Percentiles rank a stretch among this genome's conserved stretches.
These are phyloP conservation scores for Caenorhabditis sp. DNA, from an alignment of 2,888 invertebrate genomes.

Conservation along the genomic window DNA sequence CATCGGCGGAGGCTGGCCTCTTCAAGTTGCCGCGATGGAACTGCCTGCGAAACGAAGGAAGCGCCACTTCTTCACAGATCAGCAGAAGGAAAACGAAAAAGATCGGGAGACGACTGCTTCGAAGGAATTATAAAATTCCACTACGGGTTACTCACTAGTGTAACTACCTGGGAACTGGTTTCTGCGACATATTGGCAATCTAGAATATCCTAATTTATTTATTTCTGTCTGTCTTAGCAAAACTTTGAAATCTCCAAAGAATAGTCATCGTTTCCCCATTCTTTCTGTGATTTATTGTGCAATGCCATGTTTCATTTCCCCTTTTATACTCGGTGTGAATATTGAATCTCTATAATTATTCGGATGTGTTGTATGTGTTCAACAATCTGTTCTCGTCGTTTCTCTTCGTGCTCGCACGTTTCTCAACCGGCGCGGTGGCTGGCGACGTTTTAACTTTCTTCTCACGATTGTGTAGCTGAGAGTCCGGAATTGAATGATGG, in stretches of 20 bases:
- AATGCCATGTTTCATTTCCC: constrained; percentile 8
- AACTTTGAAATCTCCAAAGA: neutral
- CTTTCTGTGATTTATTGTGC: constrained; percentile 9
- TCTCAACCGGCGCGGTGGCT: neutral
- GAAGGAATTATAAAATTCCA: constrained; percentile 6
- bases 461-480: neutral
- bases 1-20: constrained; percentile 82
- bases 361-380: constrained; percentile 37
- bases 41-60: constrained; percentile 72
- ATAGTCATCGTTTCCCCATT: neutral
- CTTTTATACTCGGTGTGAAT: constrained; percentile 5
- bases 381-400: constrained; percentile 40
- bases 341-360: neutral
- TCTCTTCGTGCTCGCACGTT: neutral
- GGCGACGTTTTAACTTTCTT: neutral
- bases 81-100: constrained; percentile 62
- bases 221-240: neutral
- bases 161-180: constrained; percentile 17
- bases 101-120: constrained; percentile 19
- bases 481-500: constrained; percentile 1
- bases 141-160: constrained; percentile 22
- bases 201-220: constrained; percentile 1
- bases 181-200: neutral
- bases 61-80: constrained; percentile 74
- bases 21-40: constrained; percentile 80